Conservation (phyloP, 2,888 invertebrate species). For the Pantelozetes paolii region DNA sequence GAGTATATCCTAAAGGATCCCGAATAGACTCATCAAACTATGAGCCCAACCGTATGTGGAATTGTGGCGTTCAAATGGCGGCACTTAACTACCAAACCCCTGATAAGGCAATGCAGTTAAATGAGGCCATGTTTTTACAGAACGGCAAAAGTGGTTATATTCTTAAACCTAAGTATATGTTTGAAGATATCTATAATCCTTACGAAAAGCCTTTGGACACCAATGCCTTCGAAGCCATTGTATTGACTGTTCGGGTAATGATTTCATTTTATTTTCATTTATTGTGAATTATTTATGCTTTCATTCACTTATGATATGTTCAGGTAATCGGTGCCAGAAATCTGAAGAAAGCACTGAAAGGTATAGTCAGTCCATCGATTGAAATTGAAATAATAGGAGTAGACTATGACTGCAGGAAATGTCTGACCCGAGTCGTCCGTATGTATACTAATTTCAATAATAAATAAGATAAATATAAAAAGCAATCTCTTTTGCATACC, state of each 20-base stretch:
- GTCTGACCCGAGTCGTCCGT: slow-evolving; percentile 79
- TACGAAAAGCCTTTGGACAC: slow-evolving; percentile 49
- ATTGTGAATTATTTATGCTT: slow-evolving; percentile 52
- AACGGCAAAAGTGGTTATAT: slow-evolving; percentile 92
- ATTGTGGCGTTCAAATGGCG: slow-evolving; percentile 92
- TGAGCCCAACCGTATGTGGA: slow-evolving; percentile 91
- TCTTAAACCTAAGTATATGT: slow-evolving; percentile 84
- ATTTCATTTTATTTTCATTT: slow-evolving; percentile 76
- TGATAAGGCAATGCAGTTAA: slow-evolving; percentile 93
- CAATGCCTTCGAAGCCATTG: slow-evolving; percentile 61
- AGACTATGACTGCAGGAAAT: slow-evolving; percentile 76
- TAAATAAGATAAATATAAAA: no score
- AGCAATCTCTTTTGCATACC: no score
- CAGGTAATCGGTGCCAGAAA: slow-evolving; percentile 34
- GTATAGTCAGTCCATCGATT: slow-evolving; percentile 71
- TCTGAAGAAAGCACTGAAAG: slow-evolving; percentile 17
- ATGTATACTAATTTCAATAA: no score
- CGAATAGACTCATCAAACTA: slow-evolving; percentile 96
- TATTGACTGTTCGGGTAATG: slow-evolving; percentile 57
- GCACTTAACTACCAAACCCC: slow-evolving; percentile 94
- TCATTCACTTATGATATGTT: background rate
- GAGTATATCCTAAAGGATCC: slow-evolving; percentile 85
- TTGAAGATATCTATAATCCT: slow-evolving; percentile 61
- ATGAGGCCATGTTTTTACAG: slow-evolving; percentile 83
- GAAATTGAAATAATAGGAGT: slow-evolving; percentile 86